These are phyloP conservation scores for Eumeta japonica DNA, from an alignment of 1,140 invertebrate genomes.

Conservation along the genomic window DNA sequence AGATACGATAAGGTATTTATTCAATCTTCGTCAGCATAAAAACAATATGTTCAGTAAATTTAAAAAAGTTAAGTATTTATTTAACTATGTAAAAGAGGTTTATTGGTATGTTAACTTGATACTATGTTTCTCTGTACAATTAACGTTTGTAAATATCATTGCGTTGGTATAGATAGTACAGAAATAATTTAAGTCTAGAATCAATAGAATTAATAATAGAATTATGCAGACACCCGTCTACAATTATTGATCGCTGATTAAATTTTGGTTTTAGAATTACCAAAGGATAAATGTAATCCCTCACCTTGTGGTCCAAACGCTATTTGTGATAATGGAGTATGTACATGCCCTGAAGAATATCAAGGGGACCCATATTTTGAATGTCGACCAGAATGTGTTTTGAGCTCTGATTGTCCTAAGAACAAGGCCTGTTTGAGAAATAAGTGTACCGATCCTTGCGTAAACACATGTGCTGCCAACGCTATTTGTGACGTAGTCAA, in stretches of 20 bases:
- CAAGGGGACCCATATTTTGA: slow-evolving; percentile 69
- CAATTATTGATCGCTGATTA: too few species aligned
- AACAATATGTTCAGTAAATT: neutral
- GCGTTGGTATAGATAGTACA: too few species aligned
- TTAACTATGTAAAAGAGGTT: too few species aligned
- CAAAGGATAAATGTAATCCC: slow-evolving; percentile 59
- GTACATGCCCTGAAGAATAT: slow-evolving; percentile 66
- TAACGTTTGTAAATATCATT: too few species aligned
- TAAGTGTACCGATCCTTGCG: slow-evolving; percentile 71
- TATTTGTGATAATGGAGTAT: slow-evolving; percentile 61
- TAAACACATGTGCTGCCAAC: slow-evolving; percentile 65
- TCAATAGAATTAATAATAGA: too few species aligned
- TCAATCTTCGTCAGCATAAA: too few species aligned
- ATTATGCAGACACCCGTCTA: too few species aligned
- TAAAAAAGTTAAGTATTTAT: too few species aligned
- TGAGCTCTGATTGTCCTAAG: slow-evolving; percentile 67
- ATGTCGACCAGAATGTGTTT: slow-evolving; percentile 69
- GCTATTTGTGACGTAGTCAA: slow-evolving; percentile 69
- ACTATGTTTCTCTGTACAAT: too few species aligned
- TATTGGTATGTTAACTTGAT: too few species aligned
- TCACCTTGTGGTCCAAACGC: slow-evolving; percentile 70
- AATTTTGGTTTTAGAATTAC: slow-evolving; percentile 44
- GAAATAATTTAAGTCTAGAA: too few species aligned
- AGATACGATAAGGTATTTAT: too few species aligned
- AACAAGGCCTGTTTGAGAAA: slow-evolving; percentile 68